Percentiles rank a stretch among this genome's conserved stretches.
These are phyloP conservation scores for Pollenia labialis DNA, from an alignment of 2,888 invertebrate genomes.

Conservation along the genomic window DNA sequence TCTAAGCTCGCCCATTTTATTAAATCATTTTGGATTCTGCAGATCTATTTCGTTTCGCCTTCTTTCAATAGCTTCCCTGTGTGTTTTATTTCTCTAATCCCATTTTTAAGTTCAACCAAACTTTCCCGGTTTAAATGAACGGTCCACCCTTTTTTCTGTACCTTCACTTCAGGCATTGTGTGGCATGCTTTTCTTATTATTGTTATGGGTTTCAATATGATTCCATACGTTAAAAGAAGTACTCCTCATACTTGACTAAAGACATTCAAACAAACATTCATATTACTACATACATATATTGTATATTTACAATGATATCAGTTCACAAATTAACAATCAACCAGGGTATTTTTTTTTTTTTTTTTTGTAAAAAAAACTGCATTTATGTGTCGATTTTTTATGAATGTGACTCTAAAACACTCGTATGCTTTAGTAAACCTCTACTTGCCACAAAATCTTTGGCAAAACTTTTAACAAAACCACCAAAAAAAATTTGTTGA, in stretches of 20 bases:
- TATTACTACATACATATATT: not conserved
- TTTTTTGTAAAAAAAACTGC: slow-evolving; percentile 75
- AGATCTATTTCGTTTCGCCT: too few relatives aligned
- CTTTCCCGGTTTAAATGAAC: too few relatives aligned
- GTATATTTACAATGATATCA: slow-evolving; percentile 77
- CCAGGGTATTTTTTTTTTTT: slow-evolving; percentile 66
- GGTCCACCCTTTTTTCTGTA: not conserved
- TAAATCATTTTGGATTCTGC: not conserved
- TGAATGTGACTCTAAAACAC: slow-evolving; percentile 14
- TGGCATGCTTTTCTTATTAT: slow-evolving; percentile 29
- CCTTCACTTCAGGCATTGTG: not conserved
- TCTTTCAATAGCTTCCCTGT: too few relatives aligned
- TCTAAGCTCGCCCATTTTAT: too few relatives aligned
- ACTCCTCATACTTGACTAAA: slow-evolving; percentile 15
- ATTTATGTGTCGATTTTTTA: slow-evolving; percentile 78
- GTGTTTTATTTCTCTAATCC: too few relatives aligned
- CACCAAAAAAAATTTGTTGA: slow-evolving; percentile 31
- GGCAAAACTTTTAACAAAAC: not conserved
- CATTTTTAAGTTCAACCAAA: too few relatives aligned
- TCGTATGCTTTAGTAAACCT: slow-evolving; percentile 39
- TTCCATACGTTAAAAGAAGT: slow-evolving; percentile 10
- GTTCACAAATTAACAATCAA: slow-evolving; percentile 83
- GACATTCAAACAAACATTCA: not conserved
- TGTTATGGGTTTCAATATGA: not conserved
- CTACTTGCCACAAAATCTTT: slow-evolving; percentile 45